These are phyloP conservation scores for Ardeotis arabs DNA, from an alignment of 2,113 vertebrate genomes.

Conservation along the genomic window DNA sequence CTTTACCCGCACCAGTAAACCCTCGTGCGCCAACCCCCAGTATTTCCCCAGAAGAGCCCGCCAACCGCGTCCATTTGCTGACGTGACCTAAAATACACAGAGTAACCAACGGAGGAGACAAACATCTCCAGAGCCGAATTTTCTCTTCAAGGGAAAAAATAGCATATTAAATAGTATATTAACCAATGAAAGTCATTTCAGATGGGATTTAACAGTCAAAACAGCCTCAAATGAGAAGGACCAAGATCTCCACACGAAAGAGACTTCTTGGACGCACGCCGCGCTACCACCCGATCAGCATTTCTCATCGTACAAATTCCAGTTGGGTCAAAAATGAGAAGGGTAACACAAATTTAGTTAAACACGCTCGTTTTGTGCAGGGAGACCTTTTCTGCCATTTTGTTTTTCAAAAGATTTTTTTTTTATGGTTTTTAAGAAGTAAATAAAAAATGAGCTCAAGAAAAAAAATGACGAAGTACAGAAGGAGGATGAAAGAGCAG, in stretches of 20 bases:
- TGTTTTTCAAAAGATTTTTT: neutral
- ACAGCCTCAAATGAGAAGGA: neutral
- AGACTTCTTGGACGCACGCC: too few relatives aligned
- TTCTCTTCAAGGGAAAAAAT: too few relatives aligned
- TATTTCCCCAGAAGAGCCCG: neutral
- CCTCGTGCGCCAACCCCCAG: neutral
- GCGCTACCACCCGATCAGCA: accelerated
- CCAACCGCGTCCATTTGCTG: neutral
- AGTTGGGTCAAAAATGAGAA: neutral
- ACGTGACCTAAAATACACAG: neutral
- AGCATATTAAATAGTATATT: neutral
- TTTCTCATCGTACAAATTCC: neutral
- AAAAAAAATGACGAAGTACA: neutral
- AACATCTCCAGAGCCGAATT: neutral
- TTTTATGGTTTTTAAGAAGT: neutral
- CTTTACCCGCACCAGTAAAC: neutral
- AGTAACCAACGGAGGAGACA: neutral
- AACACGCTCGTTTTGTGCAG: neutral
- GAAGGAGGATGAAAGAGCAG: neutral
- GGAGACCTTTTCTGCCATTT: neutral
- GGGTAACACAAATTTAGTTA: neutral
- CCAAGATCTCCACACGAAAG: neutral
- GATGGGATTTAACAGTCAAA: neutral
- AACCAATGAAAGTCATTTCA: neutral
- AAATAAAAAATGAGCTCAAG: neutral